A percentile compares a stretch with the other conserved stretches of the same genome.
These are phyloP conservation scores for Scolopax mira DNA, from an alignment of 2,113 vertebrate species.

Conservation along the genomic window DNA sequence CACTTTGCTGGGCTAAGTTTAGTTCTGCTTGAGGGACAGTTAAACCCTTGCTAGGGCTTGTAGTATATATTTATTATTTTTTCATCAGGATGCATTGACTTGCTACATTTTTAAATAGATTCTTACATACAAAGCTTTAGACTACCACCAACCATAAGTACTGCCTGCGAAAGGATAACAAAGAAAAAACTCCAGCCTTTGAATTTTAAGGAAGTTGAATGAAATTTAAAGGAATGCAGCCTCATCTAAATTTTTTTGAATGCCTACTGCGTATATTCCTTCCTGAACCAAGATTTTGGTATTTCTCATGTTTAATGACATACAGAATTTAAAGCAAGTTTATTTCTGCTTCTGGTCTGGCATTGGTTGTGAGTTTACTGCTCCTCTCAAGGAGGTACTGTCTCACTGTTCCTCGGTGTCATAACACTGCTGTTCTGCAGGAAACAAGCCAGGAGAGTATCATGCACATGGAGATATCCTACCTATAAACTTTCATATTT, in stretches of 20 bases:
- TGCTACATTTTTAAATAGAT: not conserved
- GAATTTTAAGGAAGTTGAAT: not conserved
- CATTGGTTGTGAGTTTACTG: not conserved
- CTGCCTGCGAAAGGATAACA: accelerated
- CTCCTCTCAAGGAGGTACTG: not conserved
- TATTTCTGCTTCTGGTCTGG: not conserved
- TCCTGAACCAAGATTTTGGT: not conserved
- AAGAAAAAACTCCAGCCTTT: not conserved
- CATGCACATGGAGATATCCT: not conserved
- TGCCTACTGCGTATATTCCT: not conserved
- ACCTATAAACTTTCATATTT: not conserved
- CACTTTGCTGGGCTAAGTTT: not conserved
- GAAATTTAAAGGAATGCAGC: not conserved
- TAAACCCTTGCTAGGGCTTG: not conserved
- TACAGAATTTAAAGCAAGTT: not conserved
- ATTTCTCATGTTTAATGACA: not conserved
- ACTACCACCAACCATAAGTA: not conserved
- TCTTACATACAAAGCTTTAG: not conserved
- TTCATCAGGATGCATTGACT: not conserved
- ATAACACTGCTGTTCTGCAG: not conserved
- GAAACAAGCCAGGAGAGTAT: not conserved
- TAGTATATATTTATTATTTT: not conserved
- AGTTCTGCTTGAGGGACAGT: not conserved
- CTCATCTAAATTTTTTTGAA: not conserved
- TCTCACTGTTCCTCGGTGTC: accelerated